A percentile compares a stretch with the other conserved stretches of the same genome.
Conservation (phyloP, 2,888 invertebrate species). For the Imbricaverruca yamaguchii region DNA sequence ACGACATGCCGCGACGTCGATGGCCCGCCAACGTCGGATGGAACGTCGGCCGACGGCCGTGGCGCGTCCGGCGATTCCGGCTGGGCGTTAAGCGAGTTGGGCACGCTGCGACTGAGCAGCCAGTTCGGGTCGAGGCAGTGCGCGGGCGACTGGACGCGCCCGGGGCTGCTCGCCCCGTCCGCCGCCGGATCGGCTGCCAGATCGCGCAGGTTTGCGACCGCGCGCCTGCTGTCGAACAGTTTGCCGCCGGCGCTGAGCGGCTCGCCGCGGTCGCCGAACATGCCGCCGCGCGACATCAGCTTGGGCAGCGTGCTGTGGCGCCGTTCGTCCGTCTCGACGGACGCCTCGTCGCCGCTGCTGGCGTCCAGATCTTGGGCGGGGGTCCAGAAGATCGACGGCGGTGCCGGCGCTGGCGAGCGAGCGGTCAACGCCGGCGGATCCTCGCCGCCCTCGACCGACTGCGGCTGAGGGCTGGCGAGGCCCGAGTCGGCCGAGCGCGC, state of each 20-base stretch:
- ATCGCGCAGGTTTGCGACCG: neutral
- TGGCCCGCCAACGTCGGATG: neutral
- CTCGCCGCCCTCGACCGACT: neutral
- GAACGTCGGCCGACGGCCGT: constrained; percentile 32
- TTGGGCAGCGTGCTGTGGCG: constrained; percentile 34
- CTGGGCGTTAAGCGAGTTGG: constrained; percentile 61
- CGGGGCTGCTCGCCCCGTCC: neutral
- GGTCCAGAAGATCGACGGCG: constrained; percentile 53
- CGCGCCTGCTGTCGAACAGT: no score
- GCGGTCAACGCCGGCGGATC: constrained; percentile 31
- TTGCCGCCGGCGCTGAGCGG: no score
- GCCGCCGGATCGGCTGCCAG: neutral
- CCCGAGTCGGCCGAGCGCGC: constrained; percentile 73
- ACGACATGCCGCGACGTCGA: constrained; percentile 49
- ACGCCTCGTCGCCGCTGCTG: constrained; percentile 41
- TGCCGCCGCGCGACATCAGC: constrained; percentile 35
- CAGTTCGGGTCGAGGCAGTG: neutral
- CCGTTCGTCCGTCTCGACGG: constrained; percentile 40
- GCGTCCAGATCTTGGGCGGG: constrained; percentile 76
- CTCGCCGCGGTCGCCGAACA: constrained; percentile 31
- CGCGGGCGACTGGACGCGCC: neutral
- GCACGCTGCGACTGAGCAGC: constrained; percentile 6
- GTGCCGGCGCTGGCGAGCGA: constrained; percentile 33
- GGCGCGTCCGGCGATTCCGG: constrained; percentile 33
- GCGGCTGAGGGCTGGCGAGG: constrained; percentile 53